A percentile compares a stretch with the other conserved stretches of the same genome.
phyloP scores from a whole-genome alignment of 2,888 invertebrate species.

The Neoaliturus tenellus region DNA sequence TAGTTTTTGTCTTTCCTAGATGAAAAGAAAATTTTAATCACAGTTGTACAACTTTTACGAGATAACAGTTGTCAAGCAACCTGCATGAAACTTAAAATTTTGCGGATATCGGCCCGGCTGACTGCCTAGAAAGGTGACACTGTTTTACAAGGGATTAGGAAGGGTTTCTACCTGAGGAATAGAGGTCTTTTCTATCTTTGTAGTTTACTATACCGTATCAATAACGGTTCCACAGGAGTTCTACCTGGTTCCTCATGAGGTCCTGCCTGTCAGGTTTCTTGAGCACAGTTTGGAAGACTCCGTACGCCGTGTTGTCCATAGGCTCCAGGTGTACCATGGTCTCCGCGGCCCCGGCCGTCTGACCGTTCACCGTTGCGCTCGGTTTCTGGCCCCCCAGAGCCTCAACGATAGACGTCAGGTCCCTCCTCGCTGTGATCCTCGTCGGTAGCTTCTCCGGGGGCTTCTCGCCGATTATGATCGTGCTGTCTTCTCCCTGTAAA shows the following conservation, averaged over 20 bases:
- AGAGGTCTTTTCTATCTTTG: too few relatives aligned
- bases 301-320: constrained; percentile 78
- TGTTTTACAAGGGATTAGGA: too few relatives aligned
- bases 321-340: constrained; percentile 72
- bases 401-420: constrained; percentile 59
- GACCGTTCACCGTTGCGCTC: not conserved
- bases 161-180: too few relatives aligned
- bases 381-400: constrained; percentile 36
- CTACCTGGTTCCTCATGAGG: constrained; percentile 79
- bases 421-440: constrained; percentile 57
- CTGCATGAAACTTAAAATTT: too few relatives aligned
- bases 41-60: too few relatives aligned
- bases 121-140: too few relatives aligned
- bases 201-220: too few relatives aligned
- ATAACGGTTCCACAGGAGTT: too few relatives aligned
- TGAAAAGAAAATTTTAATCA: too few relatives aligned
- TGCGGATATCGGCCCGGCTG: too few relatives aligned
- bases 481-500: constrained; percentile 55
- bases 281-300: constrained; percentile 80
- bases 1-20: too few relatives aligned
- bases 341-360: not conserved
- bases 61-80: too few relatives aligned
- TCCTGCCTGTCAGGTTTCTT: constrained; percentile 71
- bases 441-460: constrained; percentile 45
- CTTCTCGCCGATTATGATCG: constrained; percentile 52